Conservation (phyloP, 2,888 invertebrate genomes). For the Chaitophorus viminalis region DNA sequence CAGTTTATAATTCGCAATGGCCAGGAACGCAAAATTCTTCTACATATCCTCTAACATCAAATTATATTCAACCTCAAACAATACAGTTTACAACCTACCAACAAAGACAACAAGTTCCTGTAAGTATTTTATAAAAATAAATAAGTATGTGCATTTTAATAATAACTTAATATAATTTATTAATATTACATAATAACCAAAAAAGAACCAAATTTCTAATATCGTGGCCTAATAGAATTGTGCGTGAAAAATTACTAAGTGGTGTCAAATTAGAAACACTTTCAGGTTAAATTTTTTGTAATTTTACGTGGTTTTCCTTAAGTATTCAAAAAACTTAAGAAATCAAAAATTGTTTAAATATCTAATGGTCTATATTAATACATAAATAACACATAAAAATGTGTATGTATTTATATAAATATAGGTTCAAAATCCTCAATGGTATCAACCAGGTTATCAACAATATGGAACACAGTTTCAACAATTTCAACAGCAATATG, state of each 20-base stretch:
- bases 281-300: too few species aligned
- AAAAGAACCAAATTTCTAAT: too few species aligned
- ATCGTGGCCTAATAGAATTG: too few species aligned
- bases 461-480: conserved; percentile 51
- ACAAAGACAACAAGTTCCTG: conserved; percentile 31
- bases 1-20: conserved; percentile 48
- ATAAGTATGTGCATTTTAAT: not conserved
- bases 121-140: conserved; percentile 18
- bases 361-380: too few species aligned
- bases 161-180: too few species aligned
- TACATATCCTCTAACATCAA: conserved; percentile 40
- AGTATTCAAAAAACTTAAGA: too few species aligned
- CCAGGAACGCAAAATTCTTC: conserved; percentile 34
- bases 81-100: conserved; percentile 39
- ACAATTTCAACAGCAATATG: conserved; percentile 60
- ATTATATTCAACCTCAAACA: conserved; percentile 40
- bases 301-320: too few species aligned
- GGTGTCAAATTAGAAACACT: too few species aligned
- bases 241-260: too few species aligned
- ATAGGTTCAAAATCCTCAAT: conserved; percentile 45
- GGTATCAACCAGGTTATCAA: conserved; percentile 52
- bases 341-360: too few species aligned
- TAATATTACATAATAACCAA: too few species aligned
- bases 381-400: not conserved
- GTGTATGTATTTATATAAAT: not conserved